phyloP scores from a whole-genome alignment of 2,113 vertebrate species.

The Oenanthe melanoleuca region DNA sequence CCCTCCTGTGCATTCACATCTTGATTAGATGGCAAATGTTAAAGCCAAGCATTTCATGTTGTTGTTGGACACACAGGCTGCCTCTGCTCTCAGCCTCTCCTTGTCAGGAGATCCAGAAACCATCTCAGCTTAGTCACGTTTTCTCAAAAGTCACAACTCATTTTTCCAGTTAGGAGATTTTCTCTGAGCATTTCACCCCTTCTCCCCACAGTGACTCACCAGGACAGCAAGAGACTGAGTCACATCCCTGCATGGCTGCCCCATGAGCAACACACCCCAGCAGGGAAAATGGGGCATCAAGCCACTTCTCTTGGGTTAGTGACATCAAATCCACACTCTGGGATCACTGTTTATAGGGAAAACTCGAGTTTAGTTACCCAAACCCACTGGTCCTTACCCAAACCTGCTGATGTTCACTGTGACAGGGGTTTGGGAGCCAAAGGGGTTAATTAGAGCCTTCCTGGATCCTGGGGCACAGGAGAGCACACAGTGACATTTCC shows the following conservation, averaged over 20 bases:
- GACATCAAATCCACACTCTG: not conserved
- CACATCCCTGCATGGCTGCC: not conserved
- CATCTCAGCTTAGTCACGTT: rapidly evolving
- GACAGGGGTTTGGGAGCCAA: not conserved
- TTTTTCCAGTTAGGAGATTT: not conserved
- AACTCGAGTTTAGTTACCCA: not conserved
- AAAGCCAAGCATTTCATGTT: not conserved
- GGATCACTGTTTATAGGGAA: not conserved
- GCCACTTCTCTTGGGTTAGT: not conserved
- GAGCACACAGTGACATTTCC: not conserved
- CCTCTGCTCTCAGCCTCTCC: not conserved
- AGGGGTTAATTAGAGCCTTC: not conserved
- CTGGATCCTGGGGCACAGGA: not conserved
- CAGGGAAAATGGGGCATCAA: not conserved
- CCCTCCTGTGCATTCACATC: not conserved
- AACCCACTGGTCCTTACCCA: not conserved
- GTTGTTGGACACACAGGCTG: not conserved
- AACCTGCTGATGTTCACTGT: not conserved
- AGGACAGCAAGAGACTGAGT: not conserved
- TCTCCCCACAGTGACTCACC: not conserved
- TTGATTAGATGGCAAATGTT: not conserved
- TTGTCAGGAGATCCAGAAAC: not conserved
- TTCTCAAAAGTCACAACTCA: not conserved
- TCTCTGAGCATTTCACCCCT: not conserved
- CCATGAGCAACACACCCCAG: not conserved